Base-by-base conservation (phyloP, 2,113 vertebrate species). In the Hippolais icterina region DNA sequence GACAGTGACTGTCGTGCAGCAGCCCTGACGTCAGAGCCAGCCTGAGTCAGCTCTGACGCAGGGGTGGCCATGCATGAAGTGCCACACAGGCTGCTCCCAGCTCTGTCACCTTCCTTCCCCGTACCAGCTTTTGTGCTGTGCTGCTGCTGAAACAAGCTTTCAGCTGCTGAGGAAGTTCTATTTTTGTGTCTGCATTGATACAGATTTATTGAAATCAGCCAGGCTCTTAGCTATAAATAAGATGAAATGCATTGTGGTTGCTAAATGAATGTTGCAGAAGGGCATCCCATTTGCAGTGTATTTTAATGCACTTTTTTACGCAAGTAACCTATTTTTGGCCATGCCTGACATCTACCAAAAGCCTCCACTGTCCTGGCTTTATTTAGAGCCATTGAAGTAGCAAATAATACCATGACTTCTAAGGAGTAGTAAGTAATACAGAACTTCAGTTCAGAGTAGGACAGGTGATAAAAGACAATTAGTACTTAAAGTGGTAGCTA, bases 211-310 rank as follows among this genome's bases (percentile, higher is more conserved):
- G 83, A 86, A 81, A 57, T 74, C 11, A 82, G 52, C 11, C 25
- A 42, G 63, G n/a, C 57, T 86, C 37, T 0, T 4, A 46, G 83
- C 86, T 93, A 70, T 93, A 79, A 94, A 90, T 93, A 94, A 92
- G 68, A 42, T 57, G 54, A 70, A 83, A 37, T 72, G n/a, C 25
- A 2, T 49, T 79, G 75, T 93, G 90, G 79, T 39, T 86, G 66
- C 71, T 92, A 90, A 83, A 86, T 53, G 78, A 74, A 57, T 53
- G 70, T 33, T 88, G 72, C 66, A 86, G 88, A 77, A 96, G 90
- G 90, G 46, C 85, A 77, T 80, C 75, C 65, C 57, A 11, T 69
- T 87, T 44, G 46, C 90, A 86, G 4, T 57, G 9, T 52, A 50
- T 69, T 85, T 82, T 71, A 76, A 39, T 33, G 24, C 1, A 0